These are phyloP conservation scores for Liparis tanakae DNA, from an alignment of 2,797 vertebrate genomes.

Conservation along the genomic window DNA sequence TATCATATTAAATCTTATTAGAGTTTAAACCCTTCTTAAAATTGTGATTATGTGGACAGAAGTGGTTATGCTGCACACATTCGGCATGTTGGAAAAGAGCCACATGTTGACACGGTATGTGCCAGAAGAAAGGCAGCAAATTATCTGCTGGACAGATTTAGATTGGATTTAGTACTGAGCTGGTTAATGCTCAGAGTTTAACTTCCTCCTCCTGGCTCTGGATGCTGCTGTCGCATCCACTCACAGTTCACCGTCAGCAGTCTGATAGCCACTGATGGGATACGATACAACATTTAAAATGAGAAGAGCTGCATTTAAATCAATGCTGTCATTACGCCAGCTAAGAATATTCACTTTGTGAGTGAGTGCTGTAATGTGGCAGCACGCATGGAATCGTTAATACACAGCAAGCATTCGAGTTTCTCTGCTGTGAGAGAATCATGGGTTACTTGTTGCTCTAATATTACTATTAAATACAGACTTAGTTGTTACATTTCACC, in stretches of 20 bases:
- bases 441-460: neutral
- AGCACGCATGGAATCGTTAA: neutral
- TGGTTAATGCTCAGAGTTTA: slow-evolving; percentile 76
- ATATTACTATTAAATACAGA: neutral
- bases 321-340: neutral
- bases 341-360: slow-evolving; percentile 4
- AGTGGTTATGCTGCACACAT: slow-evolving; percentile 6
- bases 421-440: neutral
- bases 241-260: slow-evolving; percentile 32
- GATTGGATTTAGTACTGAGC: slow-evolving; percentile 82
- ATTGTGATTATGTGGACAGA: neutral
- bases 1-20: neutral
- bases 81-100: slow-evolving; percentile 18
- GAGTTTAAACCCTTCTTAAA: neutral
- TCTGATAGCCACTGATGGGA: slow-evolving; percentile 21
- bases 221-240: slow-evolving; percentile 32
- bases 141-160: slow-evolving; percentile 76
- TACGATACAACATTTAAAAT: slow-evolving; percentile 20
- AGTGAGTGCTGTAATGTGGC: neutral
- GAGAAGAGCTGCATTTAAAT: neutral
- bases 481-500: neutral
- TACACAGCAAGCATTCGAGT: neutral
- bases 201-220: slow-evolving; percentile 65
- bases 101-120: slow-evolving; percentile 49
- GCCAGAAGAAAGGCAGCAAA: slow-evolving; percentile 62